Evolutionary conservation across 2,797 vertebrate genomes (phyloP), one percentile per base, ranked within the genome.

Genomic region (Chelonia mydas): DNA sequence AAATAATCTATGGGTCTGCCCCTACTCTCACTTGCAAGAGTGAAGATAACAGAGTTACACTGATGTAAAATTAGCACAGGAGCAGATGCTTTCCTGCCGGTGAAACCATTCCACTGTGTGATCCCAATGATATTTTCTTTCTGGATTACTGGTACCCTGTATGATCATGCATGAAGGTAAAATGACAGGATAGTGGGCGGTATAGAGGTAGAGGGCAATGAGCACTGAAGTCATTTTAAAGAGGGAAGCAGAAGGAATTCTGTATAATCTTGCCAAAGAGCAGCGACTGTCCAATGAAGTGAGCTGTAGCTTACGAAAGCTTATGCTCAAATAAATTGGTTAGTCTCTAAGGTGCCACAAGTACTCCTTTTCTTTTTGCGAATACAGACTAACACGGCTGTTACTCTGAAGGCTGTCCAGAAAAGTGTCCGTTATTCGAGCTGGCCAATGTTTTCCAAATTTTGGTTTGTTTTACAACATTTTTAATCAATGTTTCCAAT

Each of bases 221-320:
- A 85, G 84, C 19, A 68, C 80, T 91, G 47, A 90, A 83, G 41
- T 72, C 92, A 49, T 89, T 86, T 0, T 23, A 81, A 89, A 49
- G 79, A 92, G 78, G 55, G 91, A 91, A 74, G 2, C 41, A 81
- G 82, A 84, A 94, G 85, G 89, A 94, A 95, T 91, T 90, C 90
- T 79, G 77, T 33, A 54, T 50, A 3, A 6, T 16, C 49, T 72
- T 88, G 93, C 91, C 54, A 91, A 77, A 92, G 86, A 78, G 54
- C 4, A 61, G 25, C 88, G 85, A 59, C 83, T 82, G 79, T 41
- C 41, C 41, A 41, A 41, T 41, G 41, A 41, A 41, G 41, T 41
- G 5, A 41, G 41, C 41, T 41, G 41, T 41, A 41, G 41, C 41
- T 41, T 41, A 41, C 2, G 41, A 41, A 41, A 41, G 5, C 41